Conservation (phyloP, 2,888 invertebrate species). For the Sinodicranocentrus sp. region DNA sequence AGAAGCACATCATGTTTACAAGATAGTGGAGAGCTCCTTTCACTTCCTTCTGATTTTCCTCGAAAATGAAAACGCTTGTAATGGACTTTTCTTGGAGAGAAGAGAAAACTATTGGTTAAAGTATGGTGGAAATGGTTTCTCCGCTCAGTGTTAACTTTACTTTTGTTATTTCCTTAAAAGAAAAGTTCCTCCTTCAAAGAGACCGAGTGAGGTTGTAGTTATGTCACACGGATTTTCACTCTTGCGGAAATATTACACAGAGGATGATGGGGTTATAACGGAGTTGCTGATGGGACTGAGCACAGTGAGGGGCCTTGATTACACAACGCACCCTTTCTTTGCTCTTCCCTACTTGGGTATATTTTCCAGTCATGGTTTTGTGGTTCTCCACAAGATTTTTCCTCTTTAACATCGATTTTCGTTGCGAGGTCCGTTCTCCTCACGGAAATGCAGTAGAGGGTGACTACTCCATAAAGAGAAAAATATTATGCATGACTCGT, state of each 20-base stretch:
- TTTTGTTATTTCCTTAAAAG: slow-evolving; percentile 5
- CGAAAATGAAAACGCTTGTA: background rate
- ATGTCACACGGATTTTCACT: slow-evolving; percentile 3
- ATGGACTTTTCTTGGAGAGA: slow-evolving; percentile 9
- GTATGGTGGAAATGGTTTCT: slow-evolving; percentile 1
- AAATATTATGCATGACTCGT: too few relatives aligned
- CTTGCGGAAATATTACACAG: slow-evolving; percentile 8
- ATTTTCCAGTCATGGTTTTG: background rate
- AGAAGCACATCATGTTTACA: background rate
- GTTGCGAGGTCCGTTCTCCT: too few relatives aligned
- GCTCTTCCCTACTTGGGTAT: background rate
- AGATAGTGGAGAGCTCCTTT: background rate
- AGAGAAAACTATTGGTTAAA: background rate
- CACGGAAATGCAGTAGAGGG: slow-evolving; percentile 22
- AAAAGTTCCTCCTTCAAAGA: background rate
- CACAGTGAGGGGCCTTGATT: background rate
- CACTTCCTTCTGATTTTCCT: background rate
- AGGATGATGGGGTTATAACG: background rate
- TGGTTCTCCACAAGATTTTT: background rate
- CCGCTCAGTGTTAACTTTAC: background rate
- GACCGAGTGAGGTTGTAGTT: background rate
- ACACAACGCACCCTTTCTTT: background rate
- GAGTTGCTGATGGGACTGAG: background rate
- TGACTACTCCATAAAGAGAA: too few relatives aligned
- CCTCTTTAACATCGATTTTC: too few relatives aligned